Percentiles rank a stretch among this genome's conserved stretches.
Evolutionary conservation across 2,113 vertebrate species (phyloP).

Genomic region (Grus americana): DNA sequence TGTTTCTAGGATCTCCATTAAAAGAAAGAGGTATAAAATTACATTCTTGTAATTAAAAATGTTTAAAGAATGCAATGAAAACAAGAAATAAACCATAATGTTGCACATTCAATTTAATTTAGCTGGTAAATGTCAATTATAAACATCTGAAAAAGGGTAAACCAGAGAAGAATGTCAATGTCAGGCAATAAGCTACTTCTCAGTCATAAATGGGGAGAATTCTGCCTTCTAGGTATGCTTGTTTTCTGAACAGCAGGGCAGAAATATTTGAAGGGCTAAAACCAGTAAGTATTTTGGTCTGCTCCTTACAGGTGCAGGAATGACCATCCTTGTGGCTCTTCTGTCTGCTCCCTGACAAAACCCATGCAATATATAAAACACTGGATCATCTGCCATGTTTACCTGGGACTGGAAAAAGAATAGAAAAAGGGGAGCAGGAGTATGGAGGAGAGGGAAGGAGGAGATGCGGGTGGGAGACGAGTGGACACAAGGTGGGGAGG

Average conservation of each 20-base stretch:
- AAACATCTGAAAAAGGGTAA: background rate
- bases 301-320: background rate
- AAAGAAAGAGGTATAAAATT: background rate
- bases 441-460: background rate
- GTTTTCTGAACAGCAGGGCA: background rate
- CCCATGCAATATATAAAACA: background rate
- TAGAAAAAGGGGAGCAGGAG: background rate
- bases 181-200: background rate
- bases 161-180: background rate
- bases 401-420: background rate
- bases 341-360: background rate
- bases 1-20: background rate
- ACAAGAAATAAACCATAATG: background rate
- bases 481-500: too few relatives aligned
- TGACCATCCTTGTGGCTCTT: background rate
- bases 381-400: background rate
- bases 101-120: background rate
- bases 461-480: accelerated
- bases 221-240: background rate
- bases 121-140: background rate
- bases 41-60: background rate
- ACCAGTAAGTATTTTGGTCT: background rate
- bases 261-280: background rate
- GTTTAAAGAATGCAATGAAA: background rate
- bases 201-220: background rate